These are phyloP conservation scores for Todiramphus chloris DNA, from an alignment of 2,113 vertebrate genomes.

Conservation along the genomic window DNA sequence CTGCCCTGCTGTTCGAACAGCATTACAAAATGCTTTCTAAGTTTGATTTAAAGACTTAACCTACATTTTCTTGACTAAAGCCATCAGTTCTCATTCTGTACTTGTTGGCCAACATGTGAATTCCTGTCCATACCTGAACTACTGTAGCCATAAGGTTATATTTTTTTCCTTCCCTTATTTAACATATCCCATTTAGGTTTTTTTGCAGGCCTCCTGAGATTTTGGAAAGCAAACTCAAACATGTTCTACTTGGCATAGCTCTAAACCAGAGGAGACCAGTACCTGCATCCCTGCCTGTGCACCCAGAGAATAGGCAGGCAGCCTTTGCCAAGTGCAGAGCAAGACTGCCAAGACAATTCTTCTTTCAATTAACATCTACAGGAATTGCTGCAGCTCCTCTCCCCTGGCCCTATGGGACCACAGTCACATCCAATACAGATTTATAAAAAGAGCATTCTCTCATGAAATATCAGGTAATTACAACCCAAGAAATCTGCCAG, in stretches of 20 bases:
- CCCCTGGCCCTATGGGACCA: neutral
- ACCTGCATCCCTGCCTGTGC: neutral
- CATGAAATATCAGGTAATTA: neutral
- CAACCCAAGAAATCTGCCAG: neutral
- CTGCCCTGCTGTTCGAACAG: neutral
- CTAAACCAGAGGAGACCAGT: neutral
- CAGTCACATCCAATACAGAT: neutral
- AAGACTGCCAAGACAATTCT: neutral
- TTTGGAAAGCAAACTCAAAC: neutral
- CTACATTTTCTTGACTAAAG: neutral
- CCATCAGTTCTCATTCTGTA: neutral
- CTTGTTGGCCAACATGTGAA: neutral
- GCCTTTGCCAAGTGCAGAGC: neutral
- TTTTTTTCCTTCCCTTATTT: neutral
- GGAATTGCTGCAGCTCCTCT: neutral
- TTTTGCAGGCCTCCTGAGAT: neutral
- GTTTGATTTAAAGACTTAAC: neutral
- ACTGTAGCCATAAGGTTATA: accelerated
- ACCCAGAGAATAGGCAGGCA: neutral
- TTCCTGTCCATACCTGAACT: neutral
- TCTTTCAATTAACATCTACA: neutral
- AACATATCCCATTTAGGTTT: neutral
- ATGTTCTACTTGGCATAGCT: neutral
- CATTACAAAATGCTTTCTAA: neutral
- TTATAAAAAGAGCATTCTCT: neutral